phyloP scores from a whole-genome alignment of 2,113 vertebrate species.

The Tapirus terrestris region DNA sequence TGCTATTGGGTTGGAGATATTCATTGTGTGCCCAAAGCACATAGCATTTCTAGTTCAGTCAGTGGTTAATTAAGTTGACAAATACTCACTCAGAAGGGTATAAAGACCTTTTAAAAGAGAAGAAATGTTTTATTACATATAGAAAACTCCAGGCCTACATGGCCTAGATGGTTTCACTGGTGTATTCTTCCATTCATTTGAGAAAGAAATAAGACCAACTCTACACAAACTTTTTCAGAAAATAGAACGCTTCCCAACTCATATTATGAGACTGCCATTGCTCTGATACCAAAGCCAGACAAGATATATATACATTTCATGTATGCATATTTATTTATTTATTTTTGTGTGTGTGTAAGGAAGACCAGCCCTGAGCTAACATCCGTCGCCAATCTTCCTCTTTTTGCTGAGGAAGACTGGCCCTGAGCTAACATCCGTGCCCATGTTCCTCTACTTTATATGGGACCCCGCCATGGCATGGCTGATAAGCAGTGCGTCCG shows the following conservation, averaged over 20 bases:
- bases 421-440: too few relatives aligned
- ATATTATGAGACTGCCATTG: background rate
- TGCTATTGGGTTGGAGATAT: background rate
- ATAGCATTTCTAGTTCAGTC: background rate
- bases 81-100: background rate
- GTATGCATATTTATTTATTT: background rate
- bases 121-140: background rate
- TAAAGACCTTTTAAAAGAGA: background rate
- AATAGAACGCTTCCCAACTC: background rate
- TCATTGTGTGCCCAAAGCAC: background rate
- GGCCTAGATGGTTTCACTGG: background rate
- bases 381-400: too few relatives aligned
- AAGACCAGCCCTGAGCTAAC: too few relatives aligned
- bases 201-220: background rate
- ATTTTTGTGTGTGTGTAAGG: background rate
- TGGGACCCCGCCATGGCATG: too few relatives aligned
- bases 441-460: too few relatives aligned
- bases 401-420: too few relatives aligned
- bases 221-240: background rate
- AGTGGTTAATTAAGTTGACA: background rate
- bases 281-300: background rate
- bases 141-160: background rate
- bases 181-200: background rate
- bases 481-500: too few relatives aligned
- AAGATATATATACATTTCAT: background rate